Evolutionary conservation across 2,888 invertebrate genomes (phyloP).

Genomic region (Didymodactylos carnosus): DNA sequence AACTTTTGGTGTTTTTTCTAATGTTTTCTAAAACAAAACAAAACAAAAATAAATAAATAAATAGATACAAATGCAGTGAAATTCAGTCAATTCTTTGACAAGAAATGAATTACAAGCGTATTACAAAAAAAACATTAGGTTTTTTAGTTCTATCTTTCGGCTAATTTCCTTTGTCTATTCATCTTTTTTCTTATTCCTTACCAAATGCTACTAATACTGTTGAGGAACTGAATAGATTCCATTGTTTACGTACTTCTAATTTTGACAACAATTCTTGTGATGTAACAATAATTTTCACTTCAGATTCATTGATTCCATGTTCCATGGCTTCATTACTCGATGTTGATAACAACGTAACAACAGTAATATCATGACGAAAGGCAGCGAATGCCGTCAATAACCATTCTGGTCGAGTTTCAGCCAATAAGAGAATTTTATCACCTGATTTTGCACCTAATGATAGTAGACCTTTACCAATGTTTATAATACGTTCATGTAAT

Average conservation of each 20-base stretch:
- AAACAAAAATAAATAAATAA: not conserved
- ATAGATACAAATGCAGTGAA: not conserved
- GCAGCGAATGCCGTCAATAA: slow-evolving; percentile 84
- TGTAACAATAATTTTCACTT: slow-evolving; percentile 75
- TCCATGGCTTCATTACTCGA: slow-evolving; percentile 85
- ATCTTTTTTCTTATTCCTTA: not conserved
- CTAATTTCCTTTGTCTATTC: not conserved
- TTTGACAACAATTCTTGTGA: slow-evolving; percentile 56
- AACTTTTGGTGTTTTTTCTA: not conserved
- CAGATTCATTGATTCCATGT: slow-evolving; percentile 88
- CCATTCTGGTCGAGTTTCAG: slow-evolving; percentile 94
- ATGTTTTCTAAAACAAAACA: not conserved
- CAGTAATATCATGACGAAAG: slow-evolving; percentile 77
- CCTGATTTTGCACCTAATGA: slow-evolving; percentile 47
- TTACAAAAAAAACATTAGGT: no score
- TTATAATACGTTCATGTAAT: slow-evolving; percentile 51
- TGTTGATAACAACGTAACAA: slow-evolving; percentile 90
- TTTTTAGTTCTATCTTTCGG: not conserved
- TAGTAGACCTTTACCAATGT: slow-evolving; percentile 55
- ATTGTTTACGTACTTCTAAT: slow-evolving; percentile 1
- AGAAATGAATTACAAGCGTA: not conserved
- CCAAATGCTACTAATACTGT: not conserved
- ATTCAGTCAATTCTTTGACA: not conserved
- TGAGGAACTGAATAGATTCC: not conserved
- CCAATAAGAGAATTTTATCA: slow-evolving; percentile 64